phyloP scores from a whole-genome alignment of 2,113 vertebrate genomes.

The Nothoprocta perdicaria region DNA sequence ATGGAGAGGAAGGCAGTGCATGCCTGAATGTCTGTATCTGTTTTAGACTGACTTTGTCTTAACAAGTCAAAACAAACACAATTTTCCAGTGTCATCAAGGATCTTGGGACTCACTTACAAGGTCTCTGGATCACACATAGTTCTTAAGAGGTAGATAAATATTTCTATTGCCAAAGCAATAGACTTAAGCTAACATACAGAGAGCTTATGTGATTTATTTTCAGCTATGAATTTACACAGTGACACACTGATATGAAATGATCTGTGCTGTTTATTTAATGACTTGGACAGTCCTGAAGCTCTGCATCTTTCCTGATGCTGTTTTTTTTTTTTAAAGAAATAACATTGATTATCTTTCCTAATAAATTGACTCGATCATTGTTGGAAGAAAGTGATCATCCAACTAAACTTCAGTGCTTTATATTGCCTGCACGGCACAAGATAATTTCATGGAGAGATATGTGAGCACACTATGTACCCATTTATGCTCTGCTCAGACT shows the following conservation, averaged over 20 bases:
- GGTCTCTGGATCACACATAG: constrained; percentile 7
- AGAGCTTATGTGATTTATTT: not conserved
- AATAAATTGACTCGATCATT: not conserved
- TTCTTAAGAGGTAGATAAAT: not conserved
- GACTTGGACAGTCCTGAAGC: not conserved
- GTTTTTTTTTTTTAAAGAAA: not conserved
- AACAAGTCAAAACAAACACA: not conserved
- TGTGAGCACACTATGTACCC: not conserved
- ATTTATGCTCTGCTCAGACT: not conserved
- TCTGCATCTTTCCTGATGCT: not conserved
- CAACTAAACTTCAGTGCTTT: not conserved
- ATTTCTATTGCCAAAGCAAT: constrained; percentile 19
- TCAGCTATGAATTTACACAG: not conserved
- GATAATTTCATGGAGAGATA: not conserved
- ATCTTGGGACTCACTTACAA: constrained; percentile 15
- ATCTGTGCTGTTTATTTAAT: not conserved
- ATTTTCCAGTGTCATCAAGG: not conserved
- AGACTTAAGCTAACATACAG: not conserved
- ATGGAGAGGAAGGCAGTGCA: not conserved
- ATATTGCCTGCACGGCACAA: not conserved
- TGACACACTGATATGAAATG: not conserved
- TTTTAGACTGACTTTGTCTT: not conserved
- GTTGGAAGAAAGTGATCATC: not conserved
- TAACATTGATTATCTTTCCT: not conserved
- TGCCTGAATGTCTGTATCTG: not conserved